A percentile compares a stretch with the other conserved stretches of the same genome.
Conservation (phyloP, 1,140 invertebrate genomes). For the Choristoneura fumiferana region DNA sequence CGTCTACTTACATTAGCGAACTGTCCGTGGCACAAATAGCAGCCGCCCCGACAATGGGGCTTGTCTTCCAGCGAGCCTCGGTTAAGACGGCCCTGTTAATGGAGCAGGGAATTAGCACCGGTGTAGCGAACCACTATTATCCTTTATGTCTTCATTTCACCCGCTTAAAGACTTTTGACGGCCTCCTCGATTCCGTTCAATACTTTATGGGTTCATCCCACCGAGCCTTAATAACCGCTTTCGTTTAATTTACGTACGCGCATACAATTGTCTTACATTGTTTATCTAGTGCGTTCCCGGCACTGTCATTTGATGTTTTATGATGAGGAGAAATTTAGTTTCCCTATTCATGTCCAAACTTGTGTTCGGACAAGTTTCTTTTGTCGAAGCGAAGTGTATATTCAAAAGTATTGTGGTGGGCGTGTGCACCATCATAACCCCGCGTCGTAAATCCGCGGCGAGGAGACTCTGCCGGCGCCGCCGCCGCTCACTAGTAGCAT, state of each 20-base stretch:
- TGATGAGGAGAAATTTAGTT: constrained; percentile 17
- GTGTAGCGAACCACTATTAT: constrained; percentile 43
- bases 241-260: constrained; percentile 15
- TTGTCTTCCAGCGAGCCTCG: constrained; percentile 42
- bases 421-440: constrained; percentile 44
- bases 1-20: constrained; percentile 17
- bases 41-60: constrained; percentile 44
- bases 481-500: constrained; percentile 37
- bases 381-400: constrained; percentile 21
- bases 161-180: constrained; percentile 35
- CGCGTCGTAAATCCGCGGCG: constrained; percentile 50
- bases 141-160: constrained; percentile 51
- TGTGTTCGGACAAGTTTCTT: constrained; percentile 25
- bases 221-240: background rate
- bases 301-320: constrained; percentile 17
- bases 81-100: constrained; percentile 49
- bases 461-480: constrained; percentile 41
- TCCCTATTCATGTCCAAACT: constrained; percentile 18
- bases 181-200: constrained; percentile 14
- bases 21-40: constrained; percentile 51
- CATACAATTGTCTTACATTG: constrained; percentile 9
- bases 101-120: constrained; percentile 49
- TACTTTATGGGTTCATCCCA: constrained; percentile 1
- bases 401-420: constrained; percentile 42
- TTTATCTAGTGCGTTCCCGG: constrained; percentile 11